Base-by-base conservation (phyloP, 2,888 invertebrate species). In the Steromphala cineraria region DNA sequence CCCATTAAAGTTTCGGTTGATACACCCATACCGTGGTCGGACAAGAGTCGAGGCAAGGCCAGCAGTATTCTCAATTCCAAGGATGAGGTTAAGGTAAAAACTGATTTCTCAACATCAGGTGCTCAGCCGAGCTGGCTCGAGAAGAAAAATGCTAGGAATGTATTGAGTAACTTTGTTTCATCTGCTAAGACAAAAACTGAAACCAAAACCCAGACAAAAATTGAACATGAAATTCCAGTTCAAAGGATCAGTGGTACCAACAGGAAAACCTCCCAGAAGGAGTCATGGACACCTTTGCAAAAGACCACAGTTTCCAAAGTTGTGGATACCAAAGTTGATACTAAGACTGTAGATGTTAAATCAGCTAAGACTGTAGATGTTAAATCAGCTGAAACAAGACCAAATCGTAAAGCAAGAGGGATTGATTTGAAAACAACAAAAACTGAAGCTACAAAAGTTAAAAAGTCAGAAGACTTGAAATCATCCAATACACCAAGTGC, bases 121-220 rank as follows among this genome's bases (percentile, higher is more conserved):
- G 46, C 46, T 46, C 71, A 71, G 36, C 36, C 76, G 15, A 55
- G 76, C 53, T 76, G 76, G 76, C 31, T 76, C 17, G 76, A 76
- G 36, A 76, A 76, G 76, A 76, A 76, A 55, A 76, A 76, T 76
- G 76, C 76, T 8, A 15, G 76, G 55, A 76, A 76, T 76, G 55
- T 76, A 31, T 76, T 76, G 28, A 76, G 55, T 28, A 55, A 55
- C 31, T 76, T 55, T 76, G 76, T 76, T 28, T 31, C 53, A 8
- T 17, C 55, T 24, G 28, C 53, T 28, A 55, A 55, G 55, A 28
- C 53, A 31, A 76, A 76, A 31, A 17, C 28, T 55, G 76, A 76
- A 28, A 36, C 53, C 17, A 76, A 55, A 28, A n/a, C 71, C 4
- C 71, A 71, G 71, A 71, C 71, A 13, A 36, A 36, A 36, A n/a